Base-by-base conservation (phyloP, 2,888 invertebrate species). In the Miltochrista miniata region DNA sequence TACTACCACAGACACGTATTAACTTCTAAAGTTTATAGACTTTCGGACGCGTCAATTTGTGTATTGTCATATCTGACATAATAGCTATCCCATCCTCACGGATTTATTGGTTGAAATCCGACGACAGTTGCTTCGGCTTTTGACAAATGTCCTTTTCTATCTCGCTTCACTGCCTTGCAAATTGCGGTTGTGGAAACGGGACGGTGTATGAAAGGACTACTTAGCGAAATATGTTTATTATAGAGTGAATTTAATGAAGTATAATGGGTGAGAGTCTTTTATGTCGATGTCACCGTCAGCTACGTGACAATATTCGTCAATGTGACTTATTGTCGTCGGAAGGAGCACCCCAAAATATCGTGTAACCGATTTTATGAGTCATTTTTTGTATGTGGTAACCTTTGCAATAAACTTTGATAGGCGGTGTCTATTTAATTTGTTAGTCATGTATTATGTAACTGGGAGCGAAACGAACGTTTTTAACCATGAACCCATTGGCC, bases 31-130 rank as follows among this genome's bases (percentile, higher is more conserved):
- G 87, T 89, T 89, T 87, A 85, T 83, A 87, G 87, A 79, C 79
- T 89, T 83, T 89, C 84, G 88, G 87, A 83, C 87, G 83, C 84
- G 89, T 90, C 90, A 90, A 91, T 90, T 88, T 85, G 85, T 88
- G 85, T 89, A 90, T 91, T 90, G 89, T 91, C 86, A 90, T 86
- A 85, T 83, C 50, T 83, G 87, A 88, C 87, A 91, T 90, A 90
- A 90, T 90, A 90, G 90, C 78, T 65, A 74, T 84, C 78, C 85
- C 88, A 90, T 89, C 89, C 87, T 85, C 76, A 80, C 75, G 78
- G 81, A 76, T 81, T 86, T 88, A 89, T 89, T 90, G 88, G 88
- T 87, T 80, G 83, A 87, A 88, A 83, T 80, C 79, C 74, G 83
- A 87, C 81, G 86, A 89, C 88, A 89, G 87, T 83, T 84, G 80